Evolutionary conservation across 2,797 vertebrate species (phyloP), one percentile per base, ranked within the genome.

Genomic region (Myiothlypis coronata): DNA sequence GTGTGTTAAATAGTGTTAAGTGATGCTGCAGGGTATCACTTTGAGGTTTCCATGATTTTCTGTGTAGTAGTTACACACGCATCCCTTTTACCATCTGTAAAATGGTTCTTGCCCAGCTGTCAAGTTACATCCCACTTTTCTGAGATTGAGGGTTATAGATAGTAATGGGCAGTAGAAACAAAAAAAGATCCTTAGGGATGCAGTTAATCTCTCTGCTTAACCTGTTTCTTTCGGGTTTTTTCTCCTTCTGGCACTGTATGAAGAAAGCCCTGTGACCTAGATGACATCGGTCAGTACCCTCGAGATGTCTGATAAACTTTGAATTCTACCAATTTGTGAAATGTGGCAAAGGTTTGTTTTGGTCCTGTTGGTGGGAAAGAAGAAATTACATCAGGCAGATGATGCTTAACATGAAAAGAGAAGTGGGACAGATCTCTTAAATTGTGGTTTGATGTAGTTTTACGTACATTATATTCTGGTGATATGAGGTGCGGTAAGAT

Each of bases 31-130:
- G 16, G 57, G 53, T 37, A 85, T 22, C 65, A 34, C 64, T 77
- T 43, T 2, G 59, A 79, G 44, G 39, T 76, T 88, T 59, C 56
- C 2, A 4, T 20, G 24, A 61, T 83, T 83, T 86, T 79, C 43
- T 55, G 0, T 1, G 0, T n/a, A 3, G 2, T 8, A 47, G 35
- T 72, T 65, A 79, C 0, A 1, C 28, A 37, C 0, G 0, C 30
- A 32, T 56, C 30, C 27, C 43, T 72, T 87, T 61, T 44, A 67
- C 35, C 1, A 0, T 44, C 72, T 50, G 9, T 12, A 28, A 11
- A 28, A 9, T 17, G 34, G 34, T 64, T 90, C 88, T 78, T 53
- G 34, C n/a, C 50, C 30, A 65, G 53, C 3, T 2, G 53, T 28
- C 69, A 57, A 83, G 63, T 61, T 12, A 46, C 44, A 41, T 64